Base-by-base conservation (phyloP, 2,113 vertebrate species). In the Heliornis fulica region DNA sequence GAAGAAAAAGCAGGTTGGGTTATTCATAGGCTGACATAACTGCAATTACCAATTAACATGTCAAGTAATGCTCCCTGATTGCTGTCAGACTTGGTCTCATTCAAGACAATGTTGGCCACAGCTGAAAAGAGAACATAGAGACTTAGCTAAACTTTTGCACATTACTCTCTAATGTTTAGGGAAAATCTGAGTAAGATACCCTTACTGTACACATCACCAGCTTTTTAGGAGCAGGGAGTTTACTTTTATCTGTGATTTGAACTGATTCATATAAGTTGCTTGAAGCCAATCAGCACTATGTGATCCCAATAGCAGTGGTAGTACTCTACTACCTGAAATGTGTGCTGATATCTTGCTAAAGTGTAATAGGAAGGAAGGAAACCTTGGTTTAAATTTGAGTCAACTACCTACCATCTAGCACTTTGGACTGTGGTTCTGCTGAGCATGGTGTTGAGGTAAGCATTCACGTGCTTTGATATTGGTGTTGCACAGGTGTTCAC, bases 231-330 rank as follows among this genome's bases (percentile, higher is more conserved):
- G 7, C 15, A 1, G 1, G 9, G 53, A 87, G 25, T 89, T 94
- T 81, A 68, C 28, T 66, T 80, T 53, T 59, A 72, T 19, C 59
- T 53, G 66, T 80, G 34, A 36, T 69, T 94, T 82, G 63, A 66
- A 85, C 53, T 15, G 50, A 94, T 81, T 94, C 45, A 51, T 19
- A 79, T 16, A 79, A 96, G 66, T 61, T 29, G 45, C 31, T 90
- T 80, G 82, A 84, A 94, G 57, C 90, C 83, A 95, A 87, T 96
- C 88, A 95, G 41, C 66, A 87, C 78, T 88, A 21, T 36, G 21
- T 69, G 64, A 84, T 96, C 71, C 69, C 86, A 82, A 59, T 46
- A 88, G 51, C 10, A 6, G 60, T 61, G 28, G 54, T 38, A 45
- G 51, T 45, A 25, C 59, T 74, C 48, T 70, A 71, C 45, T 63